Evolutionary conservation across 2,797 vertebrate genomes (phyloP).

Genomic region (Coregonus suidteri): DNA sequence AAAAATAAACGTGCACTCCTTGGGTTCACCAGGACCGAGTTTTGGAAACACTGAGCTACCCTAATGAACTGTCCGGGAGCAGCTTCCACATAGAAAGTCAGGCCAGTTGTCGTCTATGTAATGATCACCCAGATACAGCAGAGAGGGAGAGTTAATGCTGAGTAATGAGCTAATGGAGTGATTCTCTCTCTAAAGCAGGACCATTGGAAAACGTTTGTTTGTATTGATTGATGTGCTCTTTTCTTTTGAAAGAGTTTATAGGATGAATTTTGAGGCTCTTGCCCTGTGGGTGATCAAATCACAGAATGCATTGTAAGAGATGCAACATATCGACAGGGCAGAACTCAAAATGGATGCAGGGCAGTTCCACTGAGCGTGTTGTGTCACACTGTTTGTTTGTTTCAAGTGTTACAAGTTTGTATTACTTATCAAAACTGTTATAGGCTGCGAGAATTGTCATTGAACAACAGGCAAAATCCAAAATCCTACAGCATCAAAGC

Average conservation of each 20-base stretch:
- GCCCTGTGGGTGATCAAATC: background rate
- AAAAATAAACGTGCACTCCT: no score
- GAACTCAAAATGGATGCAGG: no score
- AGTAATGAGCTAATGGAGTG: conserved; percentile 65
- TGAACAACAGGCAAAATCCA: no score
- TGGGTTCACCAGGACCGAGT: no score
- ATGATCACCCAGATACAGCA: conserved; percentile 56
- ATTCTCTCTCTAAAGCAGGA: background rate
- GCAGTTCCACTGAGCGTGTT: no score
- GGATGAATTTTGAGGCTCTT: background rate
- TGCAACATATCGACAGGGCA: background rate
- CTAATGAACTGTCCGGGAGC: conserved; percentile 69
- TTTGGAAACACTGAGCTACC: conserved; percentile 25
- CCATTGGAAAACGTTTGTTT: background rate
- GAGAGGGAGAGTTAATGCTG: conserved; percentile 58
- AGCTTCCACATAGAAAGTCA: conserved; percentile 73
- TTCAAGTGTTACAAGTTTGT: no score
- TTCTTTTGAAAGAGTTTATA: background rate
- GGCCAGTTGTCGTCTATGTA: conserved; percentile 63
- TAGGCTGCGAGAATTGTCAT: no score
- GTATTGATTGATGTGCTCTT: background rate
- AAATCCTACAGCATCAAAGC: no score
- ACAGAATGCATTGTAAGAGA: background rate
- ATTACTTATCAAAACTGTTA: no score
- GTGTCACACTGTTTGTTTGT: no score